phyloP scores from a whole-genome alignment of 2,797 vertebrate species.

The Mormyrus hasselquistii region DNA sequence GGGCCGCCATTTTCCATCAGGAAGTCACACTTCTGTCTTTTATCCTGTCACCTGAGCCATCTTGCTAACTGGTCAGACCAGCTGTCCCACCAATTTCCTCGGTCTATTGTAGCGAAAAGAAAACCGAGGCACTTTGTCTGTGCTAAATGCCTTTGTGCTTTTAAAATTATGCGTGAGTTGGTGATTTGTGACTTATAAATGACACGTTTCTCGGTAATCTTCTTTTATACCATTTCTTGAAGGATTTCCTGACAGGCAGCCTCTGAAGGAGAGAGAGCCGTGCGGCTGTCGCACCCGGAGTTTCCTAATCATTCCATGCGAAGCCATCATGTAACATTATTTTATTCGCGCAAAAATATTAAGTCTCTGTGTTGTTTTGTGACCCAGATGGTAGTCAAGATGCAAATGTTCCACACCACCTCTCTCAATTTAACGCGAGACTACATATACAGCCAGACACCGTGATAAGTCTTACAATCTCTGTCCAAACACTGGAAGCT shows the following conservation, averaged over 20 bases:
- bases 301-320: neutral
- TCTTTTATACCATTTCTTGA: neutral
- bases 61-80: neutral
- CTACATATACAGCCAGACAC: constrained; percentile 2
- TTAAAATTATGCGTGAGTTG: neutral
- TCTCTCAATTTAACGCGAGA: neutral
- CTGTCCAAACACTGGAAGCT: constrained; percentile 23
- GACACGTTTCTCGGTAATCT: neutral
- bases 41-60: neutral
- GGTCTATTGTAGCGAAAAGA: neutral
- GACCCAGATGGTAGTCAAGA: neutral
- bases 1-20: neutral
- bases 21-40: neutral
- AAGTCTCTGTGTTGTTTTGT: neutral
- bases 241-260: neutral
- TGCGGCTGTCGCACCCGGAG: neutral
- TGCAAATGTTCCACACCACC: neutral
- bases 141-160: neutral
- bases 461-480: constrained; percentile 27
- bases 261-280: neutral
- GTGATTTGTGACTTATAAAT: constrained; percentile 7
- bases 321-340: neutral
- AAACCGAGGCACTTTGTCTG: neutral
- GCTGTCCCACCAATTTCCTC: neutral
- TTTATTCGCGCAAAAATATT: neutral